Conservation (phyloP, 2,113 vertebrate species). For the Actenoides lindsayi region DNA sequence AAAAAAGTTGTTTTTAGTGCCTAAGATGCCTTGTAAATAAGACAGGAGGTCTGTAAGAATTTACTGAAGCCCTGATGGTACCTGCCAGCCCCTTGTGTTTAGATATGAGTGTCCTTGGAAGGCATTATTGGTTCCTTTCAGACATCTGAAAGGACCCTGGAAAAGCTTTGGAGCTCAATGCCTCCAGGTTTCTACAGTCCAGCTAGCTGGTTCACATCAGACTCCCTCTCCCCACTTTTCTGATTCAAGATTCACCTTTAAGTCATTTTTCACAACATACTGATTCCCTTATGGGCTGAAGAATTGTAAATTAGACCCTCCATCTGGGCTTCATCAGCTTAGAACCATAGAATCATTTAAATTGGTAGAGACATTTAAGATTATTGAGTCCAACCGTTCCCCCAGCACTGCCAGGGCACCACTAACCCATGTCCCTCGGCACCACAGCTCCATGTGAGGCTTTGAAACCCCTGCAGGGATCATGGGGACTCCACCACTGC, state of each 20-base stretch:
- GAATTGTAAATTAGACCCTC: neutral
- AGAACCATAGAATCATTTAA: too few relatives aligned
- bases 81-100: neutral
- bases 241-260: neutral
- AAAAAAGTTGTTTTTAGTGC: neutral
- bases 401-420: too few relatives aligned
- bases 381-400: too few relatives aligned
- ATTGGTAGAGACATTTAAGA: too few relatives aligned
- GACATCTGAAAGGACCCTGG: neutral
- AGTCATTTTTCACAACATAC: fast-evolving
- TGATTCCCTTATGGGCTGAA: neutral
- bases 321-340: neutral
- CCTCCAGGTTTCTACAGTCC: too few relatives aligned
- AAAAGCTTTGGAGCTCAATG: neutral
- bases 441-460: too few relatives aligned
- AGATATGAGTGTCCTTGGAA: neutral
- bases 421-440: too few relatives aligned
- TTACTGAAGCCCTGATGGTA: neutral
- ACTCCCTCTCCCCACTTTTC: neutral
- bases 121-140: neutral
- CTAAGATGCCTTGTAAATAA: neutral
- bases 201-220: fast-evolving
- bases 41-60: neutral
- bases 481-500: too few relatives aligned
- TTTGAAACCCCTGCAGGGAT: too few relatives aligned